Percentiles rank a stretch among this genome's conserved stretches.
phyloP scores from a whole-genome alignment of 2,113 vertebrate genomes.

The Hippocampus comes region DNA sequence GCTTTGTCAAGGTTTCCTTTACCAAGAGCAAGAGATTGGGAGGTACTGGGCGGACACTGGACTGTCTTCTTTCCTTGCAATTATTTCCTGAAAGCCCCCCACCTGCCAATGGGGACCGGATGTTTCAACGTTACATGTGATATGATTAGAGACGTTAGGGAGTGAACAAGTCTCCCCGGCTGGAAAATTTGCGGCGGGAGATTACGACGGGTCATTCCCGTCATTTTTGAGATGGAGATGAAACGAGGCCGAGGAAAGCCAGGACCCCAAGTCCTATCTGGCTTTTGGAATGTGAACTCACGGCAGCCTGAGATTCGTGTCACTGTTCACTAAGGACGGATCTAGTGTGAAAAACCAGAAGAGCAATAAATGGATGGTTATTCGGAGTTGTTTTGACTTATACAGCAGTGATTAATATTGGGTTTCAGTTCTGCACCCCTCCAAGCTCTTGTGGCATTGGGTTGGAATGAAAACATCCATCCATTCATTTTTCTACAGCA shows the following conservation, averaged over 20 bases:
- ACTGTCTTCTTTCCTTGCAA: slow-evolving; percentile 42
- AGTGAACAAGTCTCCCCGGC: slow-evolving; percentile 12
- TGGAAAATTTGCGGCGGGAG: slow-evolving; percentile 20
- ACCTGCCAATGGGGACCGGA: slow-evolving; percentile 18
- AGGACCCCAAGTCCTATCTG: slow-evolving; percentile 11
- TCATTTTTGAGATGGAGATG: background rate
- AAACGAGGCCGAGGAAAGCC: slow-evolving; percentile 12
- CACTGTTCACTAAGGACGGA: background rate
- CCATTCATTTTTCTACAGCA: no score
- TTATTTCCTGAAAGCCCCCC: slow-evolving; percentile 21
- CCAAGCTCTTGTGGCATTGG: background rate
- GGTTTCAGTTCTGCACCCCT: background rate
- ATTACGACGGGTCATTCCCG: slow-evolving; percentile 8
- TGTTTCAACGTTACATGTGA: slow-evolving; percentile 10
- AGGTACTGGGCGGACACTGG: slow-evolving; percentile 51
- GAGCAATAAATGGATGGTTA: background rate
- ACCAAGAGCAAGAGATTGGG: slow-evolving; percentile 38
- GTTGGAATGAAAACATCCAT: background rate
- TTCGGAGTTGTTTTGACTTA: background rate
- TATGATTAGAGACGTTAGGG: slow-evolving; percentile 6
- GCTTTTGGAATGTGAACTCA: slow-evolving; percentile 13
- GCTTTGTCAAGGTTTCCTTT: slow-evolving; percentile 49
- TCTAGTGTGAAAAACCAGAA: background rate
- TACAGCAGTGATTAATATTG: slow-evolving; percentile 6
- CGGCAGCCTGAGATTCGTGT: slow-evolving; percentile 8